Conservation (phyloP, 1,140 invertebrate species). For the Cydia splendana region DNA sequence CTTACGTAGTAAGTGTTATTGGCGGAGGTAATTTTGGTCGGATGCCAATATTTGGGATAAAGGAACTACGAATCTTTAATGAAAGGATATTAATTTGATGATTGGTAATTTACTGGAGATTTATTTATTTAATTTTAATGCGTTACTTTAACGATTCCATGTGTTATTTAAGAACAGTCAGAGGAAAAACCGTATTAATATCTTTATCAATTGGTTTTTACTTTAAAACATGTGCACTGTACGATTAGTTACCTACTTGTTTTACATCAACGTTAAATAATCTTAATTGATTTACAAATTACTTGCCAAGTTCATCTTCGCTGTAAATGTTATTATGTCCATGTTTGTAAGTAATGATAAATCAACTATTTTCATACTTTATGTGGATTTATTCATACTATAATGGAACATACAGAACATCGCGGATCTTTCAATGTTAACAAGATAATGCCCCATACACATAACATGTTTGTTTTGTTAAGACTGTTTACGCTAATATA, state of each 20-base stretch:
- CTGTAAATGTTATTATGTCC: no score
- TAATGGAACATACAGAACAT: not conserved
- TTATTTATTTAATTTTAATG: not conserved
- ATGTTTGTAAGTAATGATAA: not conserved
- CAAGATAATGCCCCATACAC: not conserved
- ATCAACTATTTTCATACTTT: not conserved
- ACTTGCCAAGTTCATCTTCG: no score
- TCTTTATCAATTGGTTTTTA: no score
- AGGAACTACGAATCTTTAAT: slow-evolving; percentile 18
- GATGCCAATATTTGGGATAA: slow-evolving; percentile 8
- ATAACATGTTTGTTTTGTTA: slow-evolving; percentile 14
- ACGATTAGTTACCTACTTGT: no score
- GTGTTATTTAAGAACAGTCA: not conserved
- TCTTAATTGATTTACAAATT: no score
- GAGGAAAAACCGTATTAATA: no score
- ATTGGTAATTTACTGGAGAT: not conserved
- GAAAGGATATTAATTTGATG: not conserved
- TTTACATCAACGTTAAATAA: no score
- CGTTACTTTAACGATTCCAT: not conserved
- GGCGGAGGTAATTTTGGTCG: slow-evolving; percentile 21
- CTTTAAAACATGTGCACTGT: no score
- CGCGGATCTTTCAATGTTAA: not conserved
- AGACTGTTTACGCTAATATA: not conserved
- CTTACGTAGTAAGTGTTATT: slow-evolving; percentile 24
- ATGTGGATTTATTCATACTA: not conserved